Conservation (phyloP, 2,113 vertebrate genomes). For the Typhlomys cinereus region DNA sequence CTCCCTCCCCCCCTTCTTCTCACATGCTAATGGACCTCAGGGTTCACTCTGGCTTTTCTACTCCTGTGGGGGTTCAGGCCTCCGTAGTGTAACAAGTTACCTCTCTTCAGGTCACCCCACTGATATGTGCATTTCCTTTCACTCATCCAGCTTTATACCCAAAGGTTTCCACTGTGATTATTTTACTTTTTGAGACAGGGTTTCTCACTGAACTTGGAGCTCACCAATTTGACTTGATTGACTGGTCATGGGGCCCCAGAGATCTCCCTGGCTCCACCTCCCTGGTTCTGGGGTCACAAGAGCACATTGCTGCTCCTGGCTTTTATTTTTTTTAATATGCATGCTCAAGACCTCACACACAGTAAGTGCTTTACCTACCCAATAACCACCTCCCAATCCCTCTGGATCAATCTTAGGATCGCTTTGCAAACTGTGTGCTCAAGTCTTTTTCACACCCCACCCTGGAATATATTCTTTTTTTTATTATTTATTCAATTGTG, state of each 20-base stretch:
- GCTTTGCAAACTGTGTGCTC: not conserved
- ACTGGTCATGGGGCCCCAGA: not conserved
- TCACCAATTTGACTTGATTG: not conserved
- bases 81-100: too few relatives aligned
- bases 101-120: too few relatives aligned
- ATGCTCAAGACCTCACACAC: not conserved
- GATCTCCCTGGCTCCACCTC: not conserved
- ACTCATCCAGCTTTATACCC: too few relatives aligned
- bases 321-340: not conserved
- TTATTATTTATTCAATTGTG: too few relatives aligned
- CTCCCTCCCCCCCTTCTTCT: too few relatives aligned
- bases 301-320: not conserved
- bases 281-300: not conserved
- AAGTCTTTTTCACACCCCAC: not conserved
- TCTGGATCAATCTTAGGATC: not conserved
- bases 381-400: not conserved
- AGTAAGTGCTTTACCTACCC: not conserved
- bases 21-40: too few relatives aligned
- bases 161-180: too few relatives aligned
- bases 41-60: too few relatives aligned
- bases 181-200: not conserved
- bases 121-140: too few relatives aligned
- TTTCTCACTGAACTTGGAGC: not conserved
- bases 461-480: conserved; percentile 33
- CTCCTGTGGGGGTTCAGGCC: too few relatives aligned